These are phyloP conservation scores for Halesus radiatus DNA, from an alignment of 1,140 invertebrate species.

Conservation along the genomic window DNA sequence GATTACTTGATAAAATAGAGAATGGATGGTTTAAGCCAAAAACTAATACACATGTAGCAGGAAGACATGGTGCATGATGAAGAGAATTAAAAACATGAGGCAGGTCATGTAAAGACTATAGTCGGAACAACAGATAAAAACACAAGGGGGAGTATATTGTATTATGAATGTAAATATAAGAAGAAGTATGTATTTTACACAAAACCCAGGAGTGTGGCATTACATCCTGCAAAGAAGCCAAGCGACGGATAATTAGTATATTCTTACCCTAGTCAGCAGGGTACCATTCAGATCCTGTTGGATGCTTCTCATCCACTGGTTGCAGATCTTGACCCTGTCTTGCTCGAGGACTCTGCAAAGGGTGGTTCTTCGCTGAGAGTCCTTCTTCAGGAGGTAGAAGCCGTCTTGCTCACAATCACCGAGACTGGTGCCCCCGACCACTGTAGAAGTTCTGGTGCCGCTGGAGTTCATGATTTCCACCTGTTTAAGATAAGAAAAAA, in stretches of 20 bases:
- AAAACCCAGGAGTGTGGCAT: too few species aligned
- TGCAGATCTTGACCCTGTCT: conserved; percentile 89
- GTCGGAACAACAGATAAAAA: too few species aligned
- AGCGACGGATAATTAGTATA: too few species aligned
- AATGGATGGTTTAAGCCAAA: too few species aligned
- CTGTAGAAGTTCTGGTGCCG: conserved; percentile 26
- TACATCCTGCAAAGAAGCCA: background rate
- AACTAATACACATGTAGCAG: too few species aligned
- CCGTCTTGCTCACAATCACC: conserved; percentile 85
- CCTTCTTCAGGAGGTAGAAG: conserved; percentile 97
- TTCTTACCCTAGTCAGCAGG: conserved; percentile 72
- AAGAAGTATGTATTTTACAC: too few species aligned
- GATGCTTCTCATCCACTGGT: conserved; percentile 86
- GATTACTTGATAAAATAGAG: too few species aligned
- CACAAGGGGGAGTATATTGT: too few species aligned
- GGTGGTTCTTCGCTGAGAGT: conserved; percentile 94
- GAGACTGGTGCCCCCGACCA: conserved; percentile 58
- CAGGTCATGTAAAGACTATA: too few species aligned
- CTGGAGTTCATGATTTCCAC: conserved; percentile 49
- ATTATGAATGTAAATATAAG: too few species aligned
- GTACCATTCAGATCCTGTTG: conserved; percentile 78
- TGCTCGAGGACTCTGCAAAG: conserved; percentile 90
- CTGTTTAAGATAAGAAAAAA: conserved; percentile 11
- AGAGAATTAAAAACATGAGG: too few species aligned
- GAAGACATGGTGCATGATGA: too few species aligned